These are phyloP conservation scores for Hippoglossus stenolepis DNA, from an alignment of 2,113 vertebrate genomes.

Conservation along the genomic window DNA sequence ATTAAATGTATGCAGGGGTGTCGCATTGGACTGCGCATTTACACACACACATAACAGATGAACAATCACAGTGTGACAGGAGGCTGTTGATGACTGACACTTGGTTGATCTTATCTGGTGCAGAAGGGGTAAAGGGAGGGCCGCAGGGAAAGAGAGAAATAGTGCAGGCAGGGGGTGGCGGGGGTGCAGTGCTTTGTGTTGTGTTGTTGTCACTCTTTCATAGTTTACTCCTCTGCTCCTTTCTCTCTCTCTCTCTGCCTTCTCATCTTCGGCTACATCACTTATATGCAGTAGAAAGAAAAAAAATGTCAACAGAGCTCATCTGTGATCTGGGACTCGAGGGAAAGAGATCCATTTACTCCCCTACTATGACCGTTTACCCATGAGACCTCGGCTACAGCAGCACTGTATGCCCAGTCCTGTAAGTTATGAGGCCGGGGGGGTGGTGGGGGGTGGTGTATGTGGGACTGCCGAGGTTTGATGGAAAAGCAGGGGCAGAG, in stretches of 20 bases:
- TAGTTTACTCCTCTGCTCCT: conserved; percentile 48
- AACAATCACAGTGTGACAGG: conserved; percentile 92
- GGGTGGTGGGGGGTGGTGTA: background rate
- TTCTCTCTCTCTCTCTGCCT: conserved; percentile 25
- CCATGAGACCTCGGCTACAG: conserved; percentile 55
- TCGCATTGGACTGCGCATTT: conserved; percentile 52
- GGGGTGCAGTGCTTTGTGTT: conserved; percentile 59
- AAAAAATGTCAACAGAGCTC: conserved; percentile 53
- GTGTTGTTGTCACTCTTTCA: conserved; percentile 67
- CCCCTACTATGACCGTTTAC: conserved; percentile 56
- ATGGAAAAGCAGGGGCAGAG: conserved; percentile 52
- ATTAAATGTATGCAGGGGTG: conserved; percentile 59
- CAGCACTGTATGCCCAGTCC: conserved; percentile 11
- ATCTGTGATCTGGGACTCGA: conserved; percentile 62
- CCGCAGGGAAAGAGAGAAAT: conserved; percentile 41
- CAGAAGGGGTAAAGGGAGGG: conserved; percentile 58
- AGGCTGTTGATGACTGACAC: conserved; percentile 90
- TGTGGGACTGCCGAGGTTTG: conserved; percentile 46
- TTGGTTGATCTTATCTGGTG: conserved; percentile 90
- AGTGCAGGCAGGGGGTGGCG: conserved; percentile 8
- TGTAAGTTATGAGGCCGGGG: conserved; percentile 59
- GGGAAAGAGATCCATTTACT: conserved; percentile 75
- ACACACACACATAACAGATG: conserved; percentile 56
- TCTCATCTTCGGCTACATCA: conserved; percentile 45
- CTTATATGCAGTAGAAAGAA: conserved; percentile 32